These are phyloP conservation scores for Drosophila micromelanica DNA, from an alignment of 1,140 invertebrate genomes.

Conservation along the genomic window DNA sequence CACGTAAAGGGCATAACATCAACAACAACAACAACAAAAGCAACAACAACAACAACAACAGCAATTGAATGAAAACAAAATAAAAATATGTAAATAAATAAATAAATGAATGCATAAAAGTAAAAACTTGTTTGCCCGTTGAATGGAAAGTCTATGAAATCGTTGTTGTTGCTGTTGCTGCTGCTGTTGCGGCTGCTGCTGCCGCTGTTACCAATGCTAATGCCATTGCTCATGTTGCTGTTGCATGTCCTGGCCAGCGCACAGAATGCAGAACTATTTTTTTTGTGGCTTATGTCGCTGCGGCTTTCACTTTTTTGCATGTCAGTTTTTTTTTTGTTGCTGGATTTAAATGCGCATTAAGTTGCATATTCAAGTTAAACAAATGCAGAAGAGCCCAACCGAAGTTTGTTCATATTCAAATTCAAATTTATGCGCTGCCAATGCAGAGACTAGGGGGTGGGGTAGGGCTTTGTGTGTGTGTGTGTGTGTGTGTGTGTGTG, in stretches of 20 bases:
- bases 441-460: no score
- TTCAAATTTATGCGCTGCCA: conserved; percentile 70
- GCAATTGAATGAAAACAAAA: conserved; percentile 50
- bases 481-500: no score
- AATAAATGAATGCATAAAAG: conserved; percentile 60
- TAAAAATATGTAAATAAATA: conserved; percentile 44
- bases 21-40: neutral
- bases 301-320: conserved; percentile 62
- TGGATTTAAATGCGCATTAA: conserved; percentile 70
- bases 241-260: neutral
- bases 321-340: neutral
- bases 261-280: conserved; percentile 48
- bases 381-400: conserved; percentile 30
- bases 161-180: conserved; percentile 29
- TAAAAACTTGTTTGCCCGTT: conserved; percentile 38
- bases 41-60: conserved; percentile 16
- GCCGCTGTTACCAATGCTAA: neutral
- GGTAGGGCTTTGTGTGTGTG: no score
- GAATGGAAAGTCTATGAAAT: conserved; percentile 49
- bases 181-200: conserved; percentile 2
- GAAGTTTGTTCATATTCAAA: conserved; percentile 35
- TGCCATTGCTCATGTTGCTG: conserved; percentile 17
- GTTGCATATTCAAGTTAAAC: conserved; percentile 61
- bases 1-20: conserved; percentile 54
- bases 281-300: conserved; percentile 15